Evolutionary conservation across 2,888 invertebrate species (phyloP).

Genomic region (Anthrax anthrax): DNA sequence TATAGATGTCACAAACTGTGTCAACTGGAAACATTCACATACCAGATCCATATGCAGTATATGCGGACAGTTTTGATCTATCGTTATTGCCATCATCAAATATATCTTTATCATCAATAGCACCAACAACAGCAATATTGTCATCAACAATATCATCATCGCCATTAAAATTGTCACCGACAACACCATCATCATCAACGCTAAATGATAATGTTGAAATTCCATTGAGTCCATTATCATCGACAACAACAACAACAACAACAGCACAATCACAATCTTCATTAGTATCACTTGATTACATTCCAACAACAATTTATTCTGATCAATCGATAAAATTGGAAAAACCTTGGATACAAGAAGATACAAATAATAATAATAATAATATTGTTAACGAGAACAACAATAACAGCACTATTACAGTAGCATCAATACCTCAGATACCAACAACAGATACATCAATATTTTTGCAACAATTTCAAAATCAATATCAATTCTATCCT

Average conservation of each 20-base stretch:
- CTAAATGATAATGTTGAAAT: slow-evolving; percentile 24
- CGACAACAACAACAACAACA: neutral
- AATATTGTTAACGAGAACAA: slow-evolving; percentile 12
- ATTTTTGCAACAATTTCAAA: slow-evolving; percentile 17
- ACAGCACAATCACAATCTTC: neutral
- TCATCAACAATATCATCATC: slow-evolving; percentile 5
- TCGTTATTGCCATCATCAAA: slow-evolving; percentile 51
- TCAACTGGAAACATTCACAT: slow-evolving; percentile 6
- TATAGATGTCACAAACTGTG: slow-evolving; percentile 8
- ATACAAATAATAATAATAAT: slow-evolving; percentile 1
- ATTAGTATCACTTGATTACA: slow-evolving; percentile 16
- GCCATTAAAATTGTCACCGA: slow-evolving; percentile 34
- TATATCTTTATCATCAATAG: slow-evolving; percentile 38
- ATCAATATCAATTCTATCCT: slow-evolving; percentile 19
- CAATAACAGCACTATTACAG: slow-evolving; percentile 8
- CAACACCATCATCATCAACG: slow-evolving; percentile 36
- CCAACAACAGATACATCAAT: slow-evolving; percentile 6
- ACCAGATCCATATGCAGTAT: slow-evolving; percentile 25
- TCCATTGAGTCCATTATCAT: slow-evolving; percentile 34
- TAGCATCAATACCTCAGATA: slow-evolving; percentile 7
- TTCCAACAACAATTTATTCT: slow-evolving; percentile 20
- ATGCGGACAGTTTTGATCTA: slow-evolving; percentile 53
- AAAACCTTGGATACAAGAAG: slow-evolving; percentile 23
- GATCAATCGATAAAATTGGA: slow-evolving; percentile 28
- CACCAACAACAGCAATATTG: slow-evolving; percentile 33